A percentile compares a stretch with the other conserved stretches of the same genome.
Conservation (phyloP, 2,888 invertebrate genomes). For the Agriopis marginaria region DNA sequence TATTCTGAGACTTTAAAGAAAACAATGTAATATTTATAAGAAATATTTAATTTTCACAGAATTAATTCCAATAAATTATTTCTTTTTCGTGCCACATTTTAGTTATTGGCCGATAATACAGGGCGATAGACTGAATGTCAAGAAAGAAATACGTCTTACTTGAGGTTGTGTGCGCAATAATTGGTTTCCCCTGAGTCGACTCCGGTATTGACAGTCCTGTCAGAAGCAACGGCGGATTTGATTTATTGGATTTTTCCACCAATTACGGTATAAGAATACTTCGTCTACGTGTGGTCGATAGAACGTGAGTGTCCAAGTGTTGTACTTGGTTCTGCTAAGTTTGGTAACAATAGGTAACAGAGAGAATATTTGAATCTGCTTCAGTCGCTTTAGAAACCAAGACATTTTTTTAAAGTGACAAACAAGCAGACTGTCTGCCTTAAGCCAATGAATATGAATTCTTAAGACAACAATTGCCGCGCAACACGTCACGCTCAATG, state of each 20-base stretch:
- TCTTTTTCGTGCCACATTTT: constrained; percentile 12
- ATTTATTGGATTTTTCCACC: constrained; percentile 57
- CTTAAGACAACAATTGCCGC: no score
- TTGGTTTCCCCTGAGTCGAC: constrained; percentile 63
- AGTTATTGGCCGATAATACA: constrained; percentile 22
- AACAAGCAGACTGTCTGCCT: no score
- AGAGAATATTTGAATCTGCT: no score
- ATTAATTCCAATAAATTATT: constrained; percentile 9
- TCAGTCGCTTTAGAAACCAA: no score
- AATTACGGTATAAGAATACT: constrained; percentile 26
- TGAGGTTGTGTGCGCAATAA: constrained; percentile 56
- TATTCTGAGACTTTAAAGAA: neutral
- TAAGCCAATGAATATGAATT: no score
- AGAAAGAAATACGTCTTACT: constrained; percentile 61
- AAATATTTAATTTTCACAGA: neutral
- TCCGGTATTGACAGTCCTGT: constrained; percentile 62
- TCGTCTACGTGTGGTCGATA: neutral
- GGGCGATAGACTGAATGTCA: constrained; percentile 30
- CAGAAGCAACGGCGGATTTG: constrained; percentile 56
- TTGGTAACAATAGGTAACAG: neutral
- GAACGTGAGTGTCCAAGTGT: neutral
- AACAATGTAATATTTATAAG: neutral
- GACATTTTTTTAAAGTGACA: no score
- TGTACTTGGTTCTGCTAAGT: no score
- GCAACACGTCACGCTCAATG: no score